Percentiles rank a stretch among this genome's conserved stretches.
phyloP scores from a whole-genome alignment of 37 sponge, comb jelly and placozoan genomes.

The Tethya wilhelma region DNA sequence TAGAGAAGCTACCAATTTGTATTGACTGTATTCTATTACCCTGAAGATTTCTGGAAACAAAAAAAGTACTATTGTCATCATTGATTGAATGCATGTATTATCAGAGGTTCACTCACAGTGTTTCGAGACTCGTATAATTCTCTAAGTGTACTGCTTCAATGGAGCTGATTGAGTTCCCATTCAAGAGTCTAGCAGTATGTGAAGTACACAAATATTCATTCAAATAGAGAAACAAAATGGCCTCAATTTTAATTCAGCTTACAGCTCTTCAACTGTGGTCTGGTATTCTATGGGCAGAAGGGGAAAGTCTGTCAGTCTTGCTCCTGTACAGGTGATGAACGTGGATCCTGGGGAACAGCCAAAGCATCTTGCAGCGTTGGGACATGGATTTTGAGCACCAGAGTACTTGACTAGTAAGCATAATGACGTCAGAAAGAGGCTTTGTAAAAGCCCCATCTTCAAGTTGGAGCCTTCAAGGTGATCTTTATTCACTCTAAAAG shows the following conservation, averaged over 20 bases:
- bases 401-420: too few relatives aligned
- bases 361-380: not conserved
- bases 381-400: constrained; percentile 10
- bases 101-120: not conserved
- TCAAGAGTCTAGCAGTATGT: not conserved
- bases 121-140: not conserved
- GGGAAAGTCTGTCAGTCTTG: constrained; percentile 16
- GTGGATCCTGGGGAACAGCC: not conserved
- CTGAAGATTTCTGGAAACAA: too few relatives aligned
- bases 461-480: not conserved
- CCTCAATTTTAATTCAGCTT: not conserved
- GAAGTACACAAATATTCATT: not conserved
- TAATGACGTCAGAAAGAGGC: too few relatives aligned
- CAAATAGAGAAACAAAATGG: not conserved
- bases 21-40: too few relatives aligned
- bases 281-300: not conserved
- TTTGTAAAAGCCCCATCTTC: too few relatives aligned
- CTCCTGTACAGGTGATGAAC: constrained; percentile 4
- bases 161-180: not conserved
- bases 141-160: not conserved
- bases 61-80: too few relatives aligned
- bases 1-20: too few relatives aligned
- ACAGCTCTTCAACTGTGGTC: constrained; percentile 11
- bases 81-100: not conserved
- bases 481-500: too few relatives aligned